phyloP scores from a whole-genome alignment of 1,140 invertebrate genomes.

The Leptinotarsa lineolata region DNA sequence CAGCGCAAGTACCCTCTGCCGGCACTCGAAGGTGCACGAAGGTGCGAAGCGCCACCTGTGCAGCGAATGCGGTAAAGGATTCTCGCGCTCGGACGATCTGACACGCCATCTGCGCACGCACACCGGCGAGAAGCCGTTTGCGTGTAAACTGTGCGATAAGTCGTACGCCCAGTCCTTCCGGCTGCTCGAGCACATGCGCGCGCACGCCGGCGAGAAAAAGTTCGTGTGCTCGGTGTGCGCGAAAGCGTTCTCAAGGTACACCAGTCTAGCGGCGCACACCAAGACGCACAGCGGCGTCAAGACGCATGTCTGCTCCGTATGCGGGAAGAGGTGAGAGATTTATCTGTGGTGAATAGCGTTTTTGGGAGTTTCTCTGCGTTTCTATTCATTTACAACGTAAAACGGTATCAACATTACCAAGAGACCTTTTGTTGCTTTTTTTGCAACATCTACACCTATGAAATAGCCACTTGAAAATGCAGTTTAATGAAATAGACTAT shows the following conservation, averaged over 20 bases:
- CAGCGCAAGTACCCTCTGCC: slow-evolving; percentile 56
- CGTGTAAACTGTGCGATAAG: slow-evolving; percentile 63
- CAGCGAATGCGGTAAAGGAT: slow-evolving; percentile 62
- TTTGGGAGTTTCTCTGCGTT: background rate
- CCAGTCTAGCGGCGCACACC: slow-evolving; percentile 54
- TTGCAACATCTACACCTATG: too few species aligned
- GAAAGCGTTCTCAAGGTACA: slow-evolving; percentile 56
- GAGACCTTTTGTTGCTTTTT: too few species aligned
- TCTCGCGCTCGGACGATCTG: slow-evolving; percentile 58
- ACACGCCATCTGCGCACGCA: slow-evolving; percentile 61
- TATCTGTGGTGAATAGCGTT: background rate
- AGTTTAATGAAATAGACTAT: too few species aligned
- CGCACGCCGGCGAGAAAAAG: slow-evolving; percentile 66
- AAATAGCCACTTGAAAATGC: too few species aligned
- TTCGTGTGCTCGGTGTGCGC: slow-evolving; percentile 64
- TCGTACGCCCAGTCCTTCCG: slow-evolving; percentile 55
- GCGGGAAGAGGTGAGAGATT: slow-evolving; percentile 50
- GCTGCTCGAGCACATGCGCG: slow-evolving; percentile 65
- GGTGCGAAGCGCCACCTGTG: slow-evolving; percentile 65
- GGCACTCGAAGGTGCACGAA: slow-evolving; percentile 54
- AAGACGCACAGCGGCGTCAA: slow-evolving; percentile 54
- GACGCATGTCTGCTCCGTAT: slow-evolving; percentile 51
- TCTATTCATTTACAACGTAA: too few species aligned
- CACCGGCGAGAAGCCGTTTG: slow-evolving; percentile 64
- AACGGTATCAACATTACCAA: too few species aligned